Evolutionary conservation across 53 echinoderm and acorn worm genomes (phyloP), one percentile per base, ranked within the genome.

Genomic region (Astropecten irregularis): DNA sequence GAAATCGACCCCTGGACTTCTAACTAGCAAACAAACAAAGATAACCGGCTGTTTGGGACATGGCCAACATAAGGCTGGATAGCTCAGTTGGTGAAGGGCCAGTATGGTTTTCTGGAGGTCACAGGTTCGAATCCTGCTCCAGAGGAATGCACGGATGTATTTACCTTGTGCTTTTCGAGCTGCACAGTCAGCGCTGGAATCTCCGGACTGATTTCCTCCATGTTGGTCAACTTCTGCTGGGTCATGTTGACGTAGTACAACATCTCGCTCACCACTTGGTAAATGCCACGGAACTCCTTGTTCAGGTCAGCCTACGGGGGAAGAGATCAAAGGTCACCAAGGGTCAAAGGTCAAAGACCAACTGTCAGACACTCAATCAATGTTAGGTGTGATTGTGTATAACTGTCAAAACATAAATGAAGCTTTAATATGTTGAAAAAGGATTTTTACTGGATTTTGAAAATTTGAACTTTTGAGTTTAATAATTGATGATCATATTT

Each of bases 231-330:
- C 50, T 96, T 96, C 93, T 96, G 93, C 9, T 71, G 49, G 44
- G 91, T 96, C 82, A 96, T 89, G 67, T 83, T 91, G 44, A 90
- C 88, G 93, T 93, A 96, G 88, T 96, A 96, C 68, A 86, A 53
- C 83, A 93, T 91, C 84, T 96, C 96, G 81, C 96, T 96, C 38
- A 96, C 93, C 3, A 93, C 89, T 73, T 93, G 96, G 87, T 77
- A 89, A 66, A 96, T 91, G 84, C 85, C 85, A 67, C 96, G 93
- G 68, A 86, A 96, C 82, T 96, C 96, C 69, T 89, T 91, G 85
- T 96, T 93, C 84, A 93, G 84, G 71, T 96, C 96, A 54, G 91
- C 91, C 96, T 96, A 76, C 0, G 22, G 52, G 68, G 69, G 58
- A 18, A 27, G 28, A 11, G 42, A 8, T 11, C 6, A 21, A 47